phyloP scores from a whole-genome alignment of 2,888 invertebrate species.

The Nesidiocoris tenuis region DNA sequence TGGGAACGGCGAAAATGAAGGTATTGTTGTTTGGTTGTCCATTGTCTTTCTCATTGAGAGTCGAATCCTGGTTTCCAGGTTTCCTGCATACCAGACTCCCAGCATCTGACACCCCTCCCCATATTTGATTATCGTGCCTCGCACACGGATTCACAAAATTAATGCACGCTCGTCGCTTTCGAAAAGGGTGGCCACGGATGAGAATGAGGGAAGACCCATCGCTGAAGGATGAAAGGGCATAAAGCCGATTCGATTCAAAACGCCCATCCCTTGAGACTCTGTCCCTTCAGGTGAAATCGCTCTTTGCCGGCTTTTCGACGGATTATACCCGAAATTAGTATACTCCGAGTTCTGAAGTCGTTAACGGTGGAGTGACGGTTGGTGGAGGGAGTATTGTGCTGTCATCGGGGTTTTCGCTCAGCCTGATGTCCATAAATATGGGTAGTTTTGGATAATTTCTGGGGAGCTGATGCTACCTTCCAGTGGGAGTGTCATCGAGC shows the following conservation, averaged over 20 bases:
- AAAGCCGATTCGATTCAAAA: slow-evolving; percentile 40
- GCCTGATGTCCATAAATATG: no score
- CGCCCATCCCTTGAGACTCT: slow-evolving; percentile 16
- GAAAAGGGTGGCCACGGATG: slow-evolving; percentile 6
- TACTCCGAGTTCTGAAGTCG: background rate
- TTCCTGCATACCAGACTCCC: background rate
- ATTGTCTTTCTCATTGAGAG: slow-evolving; percentile 39
- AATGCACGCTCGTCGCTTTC: slow-evolving; percentile 42
- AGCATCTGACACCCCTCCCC: background rate
- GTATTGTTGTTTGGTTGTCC: slow-evolving; percentile 42
- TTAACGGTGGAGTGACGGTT: no score
- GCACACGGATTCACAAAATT: slow-evolving; percentile 44
- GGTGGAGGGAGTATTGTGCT: no score
- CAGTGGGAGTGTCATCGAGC: no score
- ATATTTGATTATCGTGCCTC: slow-evolving; percentile 36
- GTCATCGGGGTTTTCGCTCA: no score
- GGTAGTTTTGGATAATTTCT: no score
- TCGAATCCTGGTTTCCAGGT: no score
- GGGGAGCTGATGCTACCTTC: no score
- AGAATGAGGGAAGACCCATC: background rate
- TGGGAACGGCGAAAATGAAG: slow-evolving; percentile 35
- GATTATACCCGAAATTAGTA: slow-evolving; percentile 32
- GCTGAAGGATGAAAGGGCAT: slow-evolving; percentile 33
- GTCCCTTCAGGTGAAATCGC: slow-evolving; percentile 2
- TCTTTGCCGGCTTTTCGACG: slow-evolving; percentile 15